Conservation (phyloP, 2,797 vertebrate genomes). For the Sciaenops ocellatus region DNA sequence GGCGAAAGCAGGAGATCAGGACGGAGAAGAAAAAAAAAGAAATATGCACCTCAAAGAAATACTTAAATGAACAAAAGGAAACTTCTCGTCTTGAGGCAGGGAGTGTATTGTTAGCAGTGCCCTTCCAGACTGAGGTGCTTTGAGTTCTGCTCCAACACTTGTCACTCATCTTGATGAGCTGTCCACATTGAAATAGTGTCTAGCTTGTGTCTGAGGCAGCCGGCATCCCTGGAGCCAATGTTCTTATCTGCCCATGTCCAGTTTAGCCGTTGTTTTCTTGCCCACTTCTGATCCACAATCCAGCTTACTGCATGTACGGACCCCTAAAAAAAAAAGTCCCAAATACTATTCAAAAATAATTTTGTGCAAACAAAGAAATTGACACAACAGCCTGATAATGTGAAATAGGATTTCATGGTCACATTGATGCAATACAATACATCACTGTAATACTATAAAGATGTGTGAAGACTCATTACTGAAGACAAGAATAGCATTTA, state of each 20-base stretch:
- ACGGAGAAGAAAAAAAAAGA: slow-evolving; percentile 3
- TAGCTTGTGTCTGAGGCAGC: background rate
- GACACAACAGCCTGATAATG: slow-evolving; percentile 25
- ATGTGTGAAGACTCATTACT: slow-evolving; percentile 22
- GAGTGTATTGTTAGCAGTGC: slow-evolving; percentile 11
- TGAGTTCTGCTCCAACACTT: slow-evolving; percentile 16
- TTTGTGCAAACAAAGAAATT: slow-evolving; percentile 23
- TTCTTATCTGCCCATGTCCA: slow-evolving; percentile 28
- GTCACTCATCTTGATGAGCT: slow-evolving; percentile 46
- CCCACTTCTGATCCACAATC: background rate
- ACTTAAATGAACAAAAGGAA: slow-evolving; percentile 11
- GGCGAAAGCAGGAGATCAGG: slow-evolving; percentile 37
- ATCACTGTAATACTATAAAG: slow-evolving; percentile 31
- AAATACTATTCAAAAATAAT: slow-evolving; percentile 32
- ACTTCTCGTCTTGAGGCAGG: slow-evolving; percentile 9
- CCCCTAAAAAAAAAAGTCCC: background rate
- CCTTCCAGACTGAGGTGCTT: slow-evolving; percentile 23
- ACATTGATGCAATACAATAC: slow-evolving; percentile 7
- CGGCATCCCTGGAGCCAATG: background rate
- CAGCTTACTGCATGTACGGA: background rate
- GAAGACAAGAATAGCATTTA: slow-evolving; percentile 24
- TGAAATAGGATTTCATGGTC: slow-evolving; percentile 49
- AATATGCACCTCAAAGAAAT: slow-evolving; percentile 33
- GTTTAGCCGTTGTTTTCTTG: slow-evolving; percentile 12
- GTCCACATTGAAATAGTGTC: slow-evolving; percentile 8